Base-by-base conservation (phyloP, 2,113 vertebrate genomes). In the Tinamus guttatus region DNA sequence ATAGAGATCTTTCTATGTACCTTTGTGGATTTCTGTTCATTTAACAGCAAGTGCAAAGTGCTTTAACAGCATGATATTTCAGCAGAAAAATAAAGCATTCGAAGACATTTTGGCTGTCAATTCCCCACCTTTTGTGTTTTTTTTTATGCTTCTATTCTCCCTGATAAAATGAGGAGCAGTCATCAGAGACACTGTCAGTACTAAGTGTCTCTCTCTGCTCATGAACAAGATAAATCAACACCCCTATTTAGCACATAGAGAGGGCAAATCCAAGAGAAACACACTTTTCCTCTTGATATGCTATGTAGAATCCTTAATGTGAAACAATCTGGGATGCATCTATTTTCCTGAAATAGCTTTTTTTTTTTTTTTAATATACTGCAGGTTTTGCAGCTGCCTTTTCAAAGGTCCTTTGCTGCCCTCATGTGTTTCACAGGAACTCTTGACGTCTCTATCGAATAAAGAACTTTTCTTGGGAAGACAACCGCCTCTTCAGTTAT, bases 351-450 rank as follows among this genome's bases (percentile, higher is more conserved):
- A 47, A 92, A 87, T 18, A 85, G 32, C 24, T 54, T 5, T 75
- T 56, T 22, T 74, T 81, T 60, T 19, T 49, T 49, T 21, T 47
- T 47, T 47, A 49, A 49, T 49, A 71, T 32, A 76, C 49, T 20
- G 32, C 3, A 5, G 5, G 4, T 21, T 32, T 67, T 67, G 27
- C 22, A 64, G 41, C 16, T 19, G 32, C 7, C 11, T 82, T 83
- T 90, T 47, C 56, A n/a, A 24, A 96, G 85, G 90, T 75, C 64
- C 89, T 93, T 80, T 97, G 89, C 95, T 97, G 96, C 97, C 97
- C 95, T 64, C 96, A 6, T 40, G 94, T 41, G 96, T 90, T 94
- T 78, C 75, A 41, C 0, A 8, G 45, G 8, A 77, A 77, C 13
- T 58, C 43, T 20, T 38, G 15, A 68, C 28, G 32, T 25, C 63